A percentile compares a stretch with the other conserved stretches of the same genome.
Evolutionary conservation across 2,113 vertebrate genomes (phyloP).

Genomic region (Psephotus haematonotus): DNA sequence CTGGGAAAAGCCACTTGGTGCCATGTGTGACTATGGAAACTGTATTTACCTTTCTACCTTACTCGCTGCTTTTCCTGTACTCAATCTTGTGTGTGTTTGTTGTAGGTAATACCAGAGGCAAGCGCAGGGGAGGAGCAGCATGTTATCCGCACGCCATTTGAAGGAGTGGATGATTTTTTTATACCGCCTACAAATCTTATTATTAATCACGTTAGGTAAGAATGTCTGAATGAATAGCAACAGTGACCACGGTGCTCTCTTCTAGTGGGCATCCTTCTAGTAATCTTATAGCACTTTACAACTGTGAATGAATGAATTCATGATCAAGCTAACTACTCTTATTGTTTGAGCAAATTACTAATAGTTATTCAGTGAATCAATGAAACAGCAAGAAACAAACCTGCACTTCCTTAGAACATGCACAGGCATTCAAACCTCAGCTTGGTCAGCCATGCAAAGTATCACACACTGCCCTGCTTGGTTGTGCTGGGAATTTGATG

Average conservation of each 20-base stretch:
- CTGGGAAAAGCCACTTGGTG: background rate
- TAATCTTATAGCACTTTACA: background rate
- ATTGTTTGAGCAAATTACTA: background rate
- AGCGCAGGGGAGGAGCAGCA: constrained; percentile 84
- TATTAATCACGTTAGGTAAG: constrained; percentile 96
- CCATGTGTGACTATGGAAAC: rapidly evolving
- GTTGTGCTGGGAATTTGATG: background rate
- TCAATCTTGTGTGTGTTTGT: constrained; percentile 12
- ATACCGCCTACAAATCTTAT: constrained; percentile 96
- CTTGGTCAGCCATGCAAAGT: background rate
- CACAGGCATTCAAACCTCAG: rapidly evolving
- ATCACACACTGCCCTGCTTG: background rate
- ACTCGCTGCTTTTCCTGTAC: background rate
- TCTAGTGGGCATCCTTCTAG: background rate
- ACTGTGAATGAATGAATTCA: background rate
- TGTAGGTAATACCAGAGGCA: constrained; percentile 91
- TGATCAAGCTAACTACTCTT: background rate
- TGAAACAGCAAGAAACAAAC: background rate
- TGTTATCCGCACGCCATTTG: constrained; percentile 82
- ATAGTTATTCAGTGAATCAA: background rate
- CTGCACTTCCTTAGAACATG: background rate
- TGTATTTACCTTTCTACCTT: constrained; percentile 5
- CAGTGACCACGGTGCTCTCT: background rate
- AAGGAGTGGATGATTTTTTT: constrained; percentile 90
- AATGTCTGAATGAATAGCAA: background rate